Conservation (phyloP, 1,140 invertebrate species). For the Helicorthomorpha holstii region DNA sequence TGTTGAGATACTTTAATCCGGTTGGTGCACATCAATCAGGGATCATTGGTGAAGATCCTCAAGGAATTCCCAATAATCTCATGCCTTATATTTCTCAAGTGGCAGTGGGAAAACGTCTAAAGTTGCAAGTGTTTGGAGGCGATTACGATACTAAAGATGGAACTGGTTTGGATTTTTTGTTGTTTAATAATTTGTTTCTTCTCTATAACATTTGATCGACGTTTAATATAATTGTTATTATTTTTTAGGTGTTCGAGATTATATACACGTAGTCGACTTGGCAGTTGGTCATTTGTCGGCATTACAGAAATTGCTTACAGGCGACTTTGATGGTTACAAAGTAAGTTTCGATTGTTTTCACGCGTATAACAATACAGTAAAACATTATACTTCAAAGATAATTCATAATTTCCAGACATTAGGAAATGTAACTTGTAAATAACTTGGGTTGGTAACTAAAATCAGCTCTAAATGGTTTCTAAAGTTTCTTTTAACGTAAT, state of each 20-base stretch:
- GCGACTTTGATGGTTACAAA: constrained; percentile 11
- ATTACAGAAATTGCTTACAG: constrained; percentile 39
- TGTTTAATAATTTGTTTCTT: not conserved
- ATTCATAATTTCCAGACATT: too few species aligned
- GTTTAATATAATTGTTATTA: not conserved
- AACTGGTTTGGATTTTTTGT: constrained; percentile 41
- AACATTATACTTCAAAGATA: too few species aligned
- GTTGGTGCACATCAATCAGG: constrained; percentile 79
- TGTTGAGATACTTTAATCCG: constrained; percentile 82
- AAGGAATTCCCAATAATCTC: constrained; percentile 69
- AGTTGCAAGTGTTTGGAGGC: constrained; percentile 63
- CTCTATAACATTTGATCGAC: not conserved
- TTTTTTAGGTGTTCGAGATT: constrained; percentile 64
- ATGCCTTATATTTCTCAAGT: constrained; percentile 73
- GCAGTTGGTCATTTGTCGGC: constrained; percentile 76
- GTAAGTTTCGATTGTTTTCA: too few species aligned
- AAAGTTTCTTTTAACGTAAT: too few species aligned
- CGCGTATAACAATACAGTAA: too few species aligned
- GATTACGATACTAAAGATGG: constrained; percentile 82
- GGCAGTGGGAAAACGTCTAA: constrained; percentile 58
- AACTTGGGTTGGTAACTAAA: too few species aligned
- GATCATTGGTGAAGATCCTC: constrained; percentile 76
- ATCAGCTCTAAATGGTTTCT: too few species aligned
- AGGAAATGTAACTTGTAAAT: too few species aligned
- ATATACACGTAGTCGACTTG: constrained; percentile 85